Evolutionary conservation across 2,113 vertebrate species (phyloP).

Genomic region (Bubo bubo): DNA sequence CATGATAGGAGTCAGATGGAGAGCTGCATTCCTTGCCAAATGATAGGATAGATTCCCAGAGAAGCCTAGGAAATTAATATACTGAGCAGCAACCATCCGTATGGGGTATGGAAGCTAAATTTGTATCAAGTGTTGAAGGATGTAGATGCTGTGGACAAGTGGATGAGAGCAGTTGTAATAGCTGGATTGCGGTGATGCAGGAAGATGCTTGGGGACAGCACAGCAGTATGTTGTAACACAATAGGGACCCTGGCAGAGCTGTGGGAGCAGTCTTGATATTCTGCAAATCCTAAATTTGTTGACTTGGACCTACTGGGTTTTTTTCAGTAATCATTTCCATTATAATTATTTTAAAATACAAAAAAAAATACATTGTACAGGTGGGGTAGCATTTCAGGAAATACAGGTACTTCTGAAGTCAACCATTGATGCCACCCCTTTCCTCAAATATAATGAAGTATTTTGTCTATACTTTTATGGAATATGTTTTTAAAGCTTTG

Average conservation of each 20-base stretch:
- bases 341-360: neutral
- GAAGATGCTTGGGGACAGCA: neutral
- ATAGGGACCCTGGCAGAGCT: neutral
- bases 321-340: neutral
- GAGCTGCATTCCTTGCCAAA: neutral
- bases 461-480: neutral
- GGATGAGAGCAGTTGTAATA: neutral
- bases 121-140: neutral
- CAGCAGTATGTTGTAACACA: neutral
- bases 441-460: neutral
- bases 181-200: neutral
- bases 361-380: neutral
- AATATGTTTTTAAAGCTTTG: constrained; percentile 20
- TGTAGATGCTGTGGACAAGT: neutral
- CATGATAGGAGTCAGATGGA: neutral
- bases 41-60: neutral
- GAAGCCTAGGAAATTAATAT: neutral
- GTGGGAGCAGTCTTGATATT: neutral
- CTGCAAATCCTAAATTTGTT: neutral
- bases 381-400: neutral
- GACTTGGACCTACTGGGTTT: neutral
- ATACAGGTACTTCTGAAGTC: neutral
- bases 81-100: neutral
- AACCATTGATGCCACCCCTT: neutral
- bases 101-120: neutral